Evolutionary conservation across 2,888 invertebrate genomes (phyloP), one percentile per base, ranked within the genome.

Genomic region (Drosophila affinis): DNA sequence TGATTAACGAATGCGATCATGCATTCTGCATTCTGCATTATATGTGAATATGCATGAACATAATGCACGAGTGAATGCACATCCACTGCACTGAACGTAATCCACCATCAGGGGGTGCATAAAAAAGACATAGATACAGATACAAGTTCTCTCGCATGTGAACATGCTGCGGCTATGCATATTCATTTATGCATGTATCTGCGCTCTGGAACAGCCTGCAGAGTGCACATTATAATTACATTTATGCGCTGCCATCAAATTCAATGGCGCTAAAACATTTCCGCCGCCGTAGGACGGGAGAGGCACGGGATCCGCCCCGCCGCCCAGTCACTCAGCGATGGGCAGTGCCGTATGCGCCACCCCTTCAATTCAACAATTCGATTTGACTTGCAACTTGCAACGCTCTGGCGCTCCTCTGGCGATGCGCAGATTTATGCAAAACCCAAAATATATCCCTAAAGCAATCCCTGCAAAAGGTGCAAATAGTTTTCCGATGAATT

Each of bases 221-320:
- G 78, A 81, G 71, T 75, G 79, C 82, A 73, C 85, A 82, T 77
- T 73, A 79, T 83, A 83, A 83, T 88, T 83, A 86, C 83, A 86
- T 78, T 77, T 82, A 73, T 79, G 74, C 46, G 57, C 70, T 67
- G 56, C 75, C 88, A 83, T 87, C 67, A 88, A 77, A 79, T 82
- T 74, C 72, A 85, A 87, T 82, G 88, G 88, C 69, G 69, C 75
- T 77, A 73, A 32, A 62, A 55, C 77, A 86, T 88, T 83, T 86
- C 73, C 88, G 82, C 77, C 77, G n/a, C 2, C 4, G 9, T 5
- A n/a, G 32, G 9, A 1, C 6, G 3, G 57, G 1, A 12, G 18
- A 46, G 17, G 7, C 9, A 12, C 32, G 57, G 1, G 9, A 14
- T 29, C 12, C 3, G 12, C 7, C 32, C 1, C 12, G 9, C 10